A percentile compares a stretch with the other conserved stretches of the same genome.
These are phyloP conservation scores for Rallus limicola DNA, from an alignment of 2,113 vertebrate genomes.

Conservation along the genomic window DNA sequence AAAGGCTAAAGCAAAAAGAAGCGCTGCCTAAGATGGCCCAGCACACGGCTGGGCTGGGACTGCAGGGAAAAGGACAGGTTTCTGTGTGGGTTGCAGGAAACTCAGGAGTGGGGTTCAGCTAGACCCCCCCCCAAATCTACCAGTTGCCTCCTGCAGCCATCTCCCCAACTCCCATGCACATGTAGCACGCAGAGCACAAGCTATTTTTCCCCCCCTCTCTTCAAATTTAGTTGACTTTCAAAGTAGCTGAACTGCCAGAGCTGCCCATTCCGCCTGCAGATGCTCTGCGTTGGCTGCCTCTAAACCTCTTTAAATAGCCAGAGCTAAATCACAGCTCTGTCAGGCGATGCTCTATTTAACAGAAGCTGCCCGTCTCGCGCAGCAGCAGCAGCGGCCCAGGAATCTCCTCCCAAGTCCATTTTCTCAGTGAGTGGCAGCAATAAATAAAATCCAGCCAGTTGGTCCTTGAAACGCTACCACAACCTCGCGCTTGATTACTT, in stretches of 20 bases:
- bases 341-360: constrained; percentile 68
- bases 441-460: constrained; percentile 59
- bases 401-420: constrained; percentile 58
- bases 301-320: constrained; percentile 26
- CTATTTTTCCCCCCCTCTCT: neutral
- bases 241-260: neutral
- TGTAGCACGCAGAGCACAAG: neutral
- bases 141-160: neutral
- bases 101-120: neutral
- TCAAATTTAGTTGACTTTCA: constrained; percentile 5
- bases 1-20: neutral
- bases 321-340: constrained; percentile 57
- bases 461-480: constrained; percentile 31
- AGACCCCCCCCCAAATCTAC: neutral
- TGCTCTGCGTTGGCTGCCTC: constrained; percentile 49
- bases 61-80: neutral
- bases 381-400: constrained; percentile 6
- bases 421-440: constrained; percentile 48
- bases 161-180: neutral
- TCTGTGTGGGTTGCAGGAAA: neutral
- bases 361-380: neutral
- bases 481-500: neutral
- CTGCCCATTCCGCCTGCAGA: constrained; percentile 41
- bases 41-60: neutral
- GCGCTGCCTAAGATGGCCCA: neutral